Conservation (phyloP, 2,113 vertebrate species). For the Lagopus leucura region DNA sequence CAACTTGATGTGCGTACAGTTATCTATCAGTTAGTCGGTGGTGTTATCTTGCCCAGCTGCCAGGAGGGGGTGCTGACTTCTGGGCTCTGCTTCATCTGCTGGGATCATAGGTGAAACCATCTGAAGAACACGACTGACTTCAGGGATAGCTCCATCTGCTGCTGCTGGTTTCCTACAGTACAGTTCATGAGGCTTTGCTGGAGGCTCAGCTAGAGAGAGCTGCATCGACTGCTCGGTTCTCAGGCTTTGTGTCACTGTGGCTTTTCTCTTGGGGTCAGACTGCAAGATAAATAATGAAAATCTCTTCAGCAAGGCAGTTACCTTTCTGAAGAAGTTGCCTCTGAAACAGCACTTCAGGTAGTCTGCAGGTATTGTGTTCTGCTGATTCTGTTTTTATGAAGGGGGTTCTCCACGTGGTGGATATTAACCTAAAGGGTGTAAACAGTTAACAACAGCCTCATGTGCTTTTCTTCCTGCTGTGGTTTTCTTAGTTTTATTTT, state of each 20-base stretch:
- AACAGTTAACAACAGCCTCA: background rate
- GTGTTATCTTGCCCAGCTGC: background rate
- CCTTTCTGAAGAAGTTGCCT: background rate
- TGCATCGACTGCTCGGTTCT: background rate
- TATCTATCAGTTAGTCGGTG: background rate
- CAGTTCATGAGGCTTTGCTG: accelerated
- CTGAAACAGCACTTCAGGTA: background rate
- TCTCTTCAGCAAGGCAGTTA: background rate
- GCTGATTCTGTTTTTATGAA: background rate
- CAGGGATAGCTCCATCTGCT: background rate
- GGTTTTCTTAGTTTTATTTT: slow-evolving; percentile 33
- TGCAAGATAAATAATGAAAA: background rate
- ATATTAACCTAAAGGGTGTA: background rate
- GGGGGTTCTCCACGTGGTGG: background rate
- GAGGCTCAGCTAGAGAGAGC: background rate
- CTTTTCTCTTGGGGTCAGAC: background rate
- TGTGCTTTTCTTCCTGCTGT: slow-evolving; percentile 16
- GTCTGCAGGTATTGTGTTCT: background rate
- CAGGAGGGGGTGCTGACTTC: slow-evolving; percentile 61
- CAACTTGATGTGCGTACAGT: accelerated
- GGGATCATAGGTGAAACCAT: accelerated
- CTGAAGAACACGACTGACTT: background rate
- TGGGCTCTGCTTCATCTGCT: background rate
- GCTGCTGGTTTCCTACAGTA: accelerated
- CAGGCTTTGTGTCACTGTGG: background rate